Evolutionary conservation across 53 echinoderm and acorn worm species (phyloP).

Genomic region (Apostichopus leukothele): DNA sequence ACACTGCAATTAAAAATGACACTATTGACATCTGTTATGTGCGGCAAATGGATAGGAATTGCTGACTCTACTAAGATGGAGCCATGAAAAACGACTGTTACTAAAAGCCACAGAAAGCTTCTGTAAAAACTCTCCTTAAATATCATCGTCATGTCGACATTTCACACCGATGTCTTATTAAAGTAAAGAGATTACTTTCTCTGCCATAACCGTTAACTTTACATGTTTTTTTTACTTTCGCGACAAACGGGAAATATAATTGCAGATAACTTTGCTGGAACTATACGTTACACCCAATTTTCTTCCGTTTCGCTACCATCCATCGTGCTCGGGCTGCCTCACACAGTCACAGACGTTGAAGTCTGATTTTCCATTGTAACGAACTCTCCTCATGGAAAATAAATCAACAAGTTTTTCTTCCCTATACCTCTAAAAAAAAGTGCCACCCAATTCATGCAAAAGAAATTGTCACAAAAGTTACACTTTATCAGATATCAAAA

Average conservation of each 20-base stretch:
- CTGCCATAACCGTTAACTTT: background rate
- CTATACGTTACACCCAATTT: background rate
- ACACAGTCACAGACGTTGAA: background rate
- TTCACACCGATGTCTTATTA: background rate
- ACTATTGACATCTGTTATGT: slow-evolving; percentile 54
- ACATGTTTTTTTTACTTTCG: background rate
- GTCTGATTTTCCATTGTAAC: background rate
- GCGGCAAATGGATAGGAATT: slow-evolving; percentile 64
- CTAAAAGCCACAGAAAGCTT: slow-evolving; percentile 37
- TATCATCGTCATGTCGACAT: background rate
- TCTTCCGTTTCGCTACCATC: background rate
- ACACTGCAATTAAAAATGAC: slow-evolving; percentile 68
- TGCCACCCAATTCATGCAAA: background rate
- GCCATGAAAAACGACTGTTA: slow-evolving; percentile 6
- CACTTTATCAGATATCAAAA: background rate
- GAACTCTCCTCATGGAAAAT: background rate
- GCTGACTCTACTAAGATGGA: slow-evolving; percentile 43
- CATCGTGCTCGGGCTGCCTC: background rate
- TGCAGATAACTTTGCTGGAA: background rate
- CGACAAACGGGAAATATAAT: background rate
- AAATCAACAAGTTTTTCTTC: slow-evolving; percentile 5
- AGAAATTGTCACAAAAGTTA: background rate
- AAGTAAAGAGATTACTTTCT: background rate
- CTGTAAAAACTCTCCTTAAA: background rate
- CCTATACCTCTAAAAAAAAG: background rate